Evolutionary conservation across 2,113 vertebrate species (phyloP).

Genomic region (Macrotis lagotis): DNA sequence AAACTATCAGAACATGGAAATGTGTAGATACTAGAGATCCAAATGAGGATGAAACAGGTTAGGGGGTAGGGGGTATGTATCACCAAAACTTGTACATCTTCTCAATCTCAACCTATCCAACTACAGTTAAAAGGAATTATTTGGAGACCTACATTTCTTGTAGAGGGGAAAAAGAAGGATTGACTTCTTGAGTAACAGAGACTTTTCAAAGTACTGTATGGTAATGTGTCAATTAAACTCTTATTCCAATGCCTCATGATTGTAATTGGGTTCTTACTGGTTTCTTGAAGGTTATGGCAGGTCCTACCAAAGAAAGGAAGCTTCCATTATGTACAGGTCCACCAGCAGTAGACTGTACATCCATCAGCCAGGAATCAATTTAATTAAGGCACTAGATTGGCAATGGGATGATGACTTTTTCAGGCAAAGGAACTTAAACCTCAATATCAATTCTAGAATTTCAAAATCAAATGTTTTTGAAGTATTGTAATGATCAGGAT

Average conservation of each 20-base stretch:
- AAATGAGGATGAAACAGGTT: not conserved
- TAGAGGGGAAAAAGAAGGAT: slow-evolving; percentile 38
- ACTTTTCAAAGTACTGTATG: not conserved
- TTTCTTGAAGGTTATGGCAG: not conserved
- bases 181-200: not conserved
- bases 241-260: not conserved
- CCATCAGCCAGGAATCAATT: not conserved
- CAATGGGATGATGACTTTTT: not conserved
- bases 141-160: not conserved
- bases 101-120: slow-evolving; percentile 19
- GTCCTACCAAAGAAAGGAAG: not conserved
- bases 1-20: not conserved
- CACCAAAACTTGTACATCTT: slow-evolving; percentile 15
- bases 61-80: too few relatives aligned
- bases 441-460: not conserved
- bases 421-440: not conserved
- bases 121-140: slow-evolving; percentile 15
- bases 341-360: not conserved
- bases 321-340: not conserved
- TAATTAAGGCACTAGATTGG: not conserved
- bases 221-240: not conserved
- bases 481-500: not conserved
- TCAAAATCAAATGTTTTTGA: not conserved
- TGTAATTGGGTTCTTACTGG: not conserved
- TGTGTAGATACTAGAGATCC: not conserved